Conservation (phyloP, 53 echinoderm and acorn worm genomes). For the Actinopyga echinites region DNA sequence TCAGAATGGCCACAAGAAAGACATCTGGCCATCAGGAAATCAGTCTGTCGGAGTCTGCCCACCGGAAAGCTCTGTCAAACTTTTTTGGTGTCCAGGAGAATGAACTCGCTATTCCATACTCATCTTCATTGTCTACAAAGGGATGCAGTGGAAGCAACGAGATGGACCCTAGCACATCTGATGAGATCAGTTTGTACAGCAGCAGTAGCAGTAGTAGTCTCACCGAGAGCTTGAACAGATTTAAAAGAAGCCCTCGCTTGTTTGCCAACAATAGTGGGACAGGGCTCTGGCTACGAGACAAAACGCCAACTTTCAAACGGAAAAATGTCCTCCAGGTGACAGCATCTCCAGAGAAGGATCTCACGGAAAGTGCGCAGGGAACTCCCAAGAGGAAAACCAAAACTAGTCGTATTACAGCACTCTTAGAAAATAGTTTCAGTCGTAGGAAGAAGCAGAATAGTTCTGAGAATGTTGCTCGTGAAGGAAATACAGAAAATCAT, state of each 20-base stretch:
- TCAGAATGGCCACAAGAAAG: conserved; percentile 2
- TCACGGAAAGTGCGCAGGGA: conserved; percentile 12
- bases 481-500: background rate
- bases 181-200: conserved; percentile 72
- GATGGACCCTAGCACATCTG: conserved; percentile 28
- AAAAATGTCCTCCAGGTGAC: conserved; percentile 24
- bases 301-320: conserved; percentile 80
- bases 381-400: conserved; percentile 43
- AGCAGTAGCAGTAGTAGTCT: conserved; percentile 70
- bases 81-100: conserved; percentile 86
- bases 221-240: conserved; percentile 34
- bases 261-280: conserved; percentile 41
- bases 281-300: conserved; percentile 75
- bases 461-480: background rate
- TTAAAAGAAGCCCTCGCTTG: conserved; percentile 34
- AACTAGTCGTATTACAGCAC: conserved; percentile 61
- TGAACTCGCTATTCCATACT: conserved; percentile 71
- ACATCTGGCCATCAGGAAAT: background rate
- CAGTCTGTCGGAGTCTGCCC: background rate
- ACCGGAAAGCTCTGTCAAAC: conserved; percentile 75
- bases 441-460: conserved; percentile 53
- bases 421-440: conserved; percentile 71
- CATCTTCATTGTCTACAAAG: conserved; percentile 49
- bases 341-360: conserved; percentile 17
- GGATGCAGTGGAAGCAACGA: conserved; percentile 37